Evolutionary conservation across 2,888 invertebrate species (phyloP).

Genomic region (Melanostoma scalare): DNA sequence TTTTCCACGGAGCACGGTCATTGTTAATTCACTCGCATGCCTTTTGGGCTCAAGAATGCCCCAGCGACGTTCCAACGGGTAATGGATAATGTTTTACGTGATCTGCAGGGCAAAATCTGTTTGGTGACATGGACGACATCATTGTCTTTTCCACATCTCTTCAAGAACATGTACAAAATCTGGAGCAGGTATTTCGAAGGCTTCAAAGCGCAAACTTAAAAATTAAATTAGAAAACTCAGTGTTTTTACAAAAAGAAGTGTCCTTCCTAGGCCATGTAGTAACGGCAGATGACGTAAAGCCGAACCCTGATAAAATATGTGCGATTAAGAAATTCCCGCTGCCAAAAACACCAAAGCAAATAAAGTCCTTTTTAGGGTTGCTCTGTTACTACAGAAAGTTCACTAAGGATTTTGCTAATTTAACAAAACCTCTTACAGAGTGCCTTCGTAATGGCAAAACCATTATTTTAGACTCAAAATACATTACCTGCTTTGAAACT

Average conservation of each 20-base stretch:
- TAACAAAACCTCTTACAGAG: constrained; percentile 65
- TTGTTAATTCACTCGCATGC: constrained; percentile 55
- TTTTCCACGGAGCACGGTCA: constrained; percentile 41
- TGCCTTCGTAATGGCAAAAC: constrained; percentile 58
- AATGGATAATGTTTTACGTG: constrained; percentile 37
- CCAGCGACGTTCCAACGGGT: constrained; percentile 38
- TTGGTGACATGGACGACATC: constrained; percentile 42
- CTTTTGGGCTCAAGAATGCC: constrained; percentile 47
- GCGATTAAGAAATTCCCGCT: constrained; percentile 38
- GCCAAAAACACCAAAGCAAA: constrained; percentile 44
- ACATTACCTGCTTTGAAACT: constrained; percentile 38
- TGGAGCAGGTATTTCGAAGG: constrained; percentile 32
- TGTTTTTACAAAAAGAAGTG: no score
- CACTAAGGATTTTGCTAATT: constrained; percentile 44
- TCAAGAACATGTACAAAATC: constrained; percentile 36
- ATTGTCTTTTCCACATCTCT: constrained; percentile 36
- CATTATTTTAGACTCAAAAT: constrained; percentile 14
- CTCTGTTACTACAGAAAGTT: constrained; percentile 47
- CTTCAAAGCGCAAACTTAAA: constrained; percentile 28
- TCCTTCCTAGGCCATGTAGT: no score
- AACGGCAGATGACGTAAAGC: no score
- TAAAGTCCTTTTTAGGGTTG: constrained; percentile 42
- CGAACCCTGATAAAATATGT: constrained; percentile 37
- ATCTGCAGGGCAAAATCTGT: constrained; percentile 38
- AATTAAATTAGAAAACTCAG: constrained; percentile 38